Evolutionary conservation across 2,888 invertebrate species (phyloP), one percentile per base, ranked within the genome.

Genomic region (Notodonta dromedarius): DNA sequence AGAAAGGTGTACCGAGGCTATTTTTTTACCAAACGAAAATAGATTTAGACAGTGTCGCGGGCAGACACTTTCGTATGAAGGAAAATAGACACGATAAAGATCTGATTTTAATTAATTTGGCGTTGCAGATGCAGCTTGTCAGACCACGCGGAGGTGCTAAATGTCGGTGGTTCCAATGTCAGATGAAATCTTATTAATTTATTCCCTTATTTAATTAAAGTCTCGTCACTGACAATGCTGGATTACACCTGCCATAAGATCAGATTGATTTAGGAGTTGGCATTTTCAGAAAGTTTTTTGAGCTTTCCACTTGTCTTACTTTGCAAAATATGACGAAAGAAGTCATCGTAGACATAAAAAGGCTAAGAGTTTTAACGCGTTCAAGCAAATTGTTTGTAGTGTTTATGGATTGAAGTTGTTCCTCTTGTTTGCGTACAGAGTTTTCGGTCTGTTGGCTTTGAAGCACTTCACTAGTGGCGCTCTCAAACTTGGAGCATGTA

Each of bases 1-100:
- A 89, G 91, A 92, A 91, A 91, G 89, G 89, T 80, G 79, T 69
- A 59, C 65, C 40, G 59, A 67, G 63, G 60, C 16, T 70, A 73
- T 84, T 82, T 77, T 76, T 78, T 75, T 66, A 67, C 71, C 66
- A 62, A 70, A 74, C 74, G 71, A 73, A 84, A 84, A 84, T 79
- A 82, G 80, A 82, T 80, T 79, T 77, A 76, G 73, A 48, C 65
- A 61, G 64, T 71, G 67, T 71, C 65, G 63, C 55, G 61, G 59
- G 54, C 59, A 71, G 65, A 69, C 64, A 76, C 72, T 76, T 74
- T 74, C 71, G 65, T 70, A 61, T 48, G 48, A 66, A 24, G 72
- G 76, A 70, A 74, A 76, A 76, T 74, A 66, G 56, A 62, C 40
- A 57, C 69, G 73, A 61, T 63, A 57, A 63, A 42, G 32, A 64